Conservation (phyloP, 2,113 vertebrate species). For the Todiramphus chloris region DNA sequence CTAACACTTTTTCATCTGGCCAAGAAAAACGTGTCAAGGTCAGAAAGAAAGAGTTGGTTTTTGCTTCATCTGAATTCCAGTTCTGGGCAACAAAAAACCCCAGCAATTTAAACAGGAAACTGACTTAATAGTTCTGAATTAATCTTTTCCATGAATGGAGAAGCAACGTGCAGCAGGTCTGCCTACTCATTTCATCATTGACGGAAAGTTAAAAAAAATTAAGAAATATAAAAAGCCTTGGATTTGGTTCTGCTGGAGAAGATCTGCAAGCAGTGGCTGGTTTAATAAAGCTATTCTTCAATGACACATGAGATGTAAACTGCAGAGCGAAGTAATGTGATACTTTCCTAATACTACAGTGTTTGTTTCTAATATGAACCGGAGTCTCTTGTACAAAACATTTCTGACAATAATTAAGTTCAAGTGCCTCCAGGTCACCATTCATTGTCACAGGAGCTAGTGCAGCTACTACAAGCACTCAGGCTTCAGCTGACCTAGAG, state of each 20-base stretch:
- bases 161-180: background rate
- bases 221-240: background rate
- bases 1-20: slow-evolving; percentile 18
- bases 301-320: background rate
- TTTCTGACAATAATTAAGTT: background rate
- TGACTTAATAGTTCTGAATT: background rate
- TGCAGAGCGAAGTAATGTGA: background rate
- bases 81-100: background rate
- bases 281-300: background rate
- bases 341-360: background rate
- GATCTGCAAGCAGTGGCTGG: background rate
- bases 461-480: background rate
- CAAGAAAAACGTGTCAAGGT: slow-evolving; percentile 56
- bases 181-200: background rate
- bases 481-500: background rate
- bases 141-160: background rate
- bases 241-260: background rate
- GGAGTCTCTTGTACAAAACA: background rate
- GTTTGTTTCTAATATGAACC: background rate
- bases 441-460: background rate
- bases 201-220: background rate
- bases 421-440: background rate
- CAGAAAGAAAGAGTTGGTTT: background rate
- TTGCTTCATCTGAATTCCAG: slow-evolving; percentile 43
- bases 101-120: slow-evolving; percentile 29